These are phyloP conservation scores for Falcaria lacertinaria DNA, from an alignment of 2,888 invertebrate genomes.

Conservation along the genomic window DNA sequence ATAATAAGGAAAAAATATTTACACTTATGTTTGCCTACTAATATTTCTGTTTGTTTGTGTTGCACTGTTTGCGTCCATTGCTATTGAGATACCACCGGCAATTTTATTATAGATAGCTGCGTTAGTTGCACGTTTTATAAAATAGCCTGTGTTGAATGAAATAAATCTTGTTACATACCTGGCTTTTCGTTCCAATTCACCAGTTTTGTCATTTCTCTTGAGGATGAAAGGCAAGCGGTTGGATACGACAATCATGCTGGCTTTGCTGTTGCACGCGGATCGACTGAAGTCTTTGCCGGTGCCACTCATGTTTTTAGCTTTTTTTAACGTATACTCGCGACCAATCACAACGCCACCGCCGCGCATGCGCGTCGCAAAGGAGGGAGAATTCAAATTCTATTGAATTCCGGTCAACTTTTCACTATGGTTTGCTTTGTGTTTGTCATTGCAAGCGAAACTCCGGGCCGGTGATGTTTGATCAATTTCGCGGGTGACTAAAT, in stretches of 20 bases:
- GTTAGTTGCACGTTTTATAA: no score
- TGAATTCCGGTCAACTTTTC: slow-evolving; percentile 27
- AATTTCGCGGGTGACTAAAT: slow-evolving; percentile 39
- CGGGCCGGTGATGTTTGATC: slow-evolving; percentile 22
- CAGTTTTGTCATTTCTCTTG: slow-evolving; percentile 85
- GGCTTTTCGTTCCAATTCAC: slow-evolving; percentile 87
- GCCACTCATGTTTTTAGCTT: slow-evolving; percentile 56
- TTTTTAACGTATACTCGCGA: slow-evolving; percentile 34
- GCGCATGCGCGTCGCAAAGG: slow-evolving; percentile 63
- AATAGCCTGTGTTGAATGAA: no score
- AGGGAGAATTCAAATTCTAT: slow-evolving; percentile 52
- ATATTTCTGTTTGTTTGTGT: no score
- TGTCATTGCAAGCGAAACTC: slow-evolving; percentile 48
- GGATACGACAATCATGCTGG: slow-evolving; percentile 94
- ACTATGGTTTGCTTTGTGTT: slow-evolving; percentile 35
- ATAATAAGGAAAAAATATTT: no score
- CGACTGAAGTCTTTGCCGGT: slow-evolving; percentile 50
- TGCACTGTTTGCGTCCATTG: no score
- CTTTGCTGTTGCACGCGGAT: slow-evolving; percentile 77
- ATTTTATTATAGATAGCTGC: no score
- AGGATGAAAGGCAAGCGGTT: slow-evolving; percentile 94
- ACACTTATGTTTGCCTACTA: no score
- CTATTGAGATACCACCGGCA: not conserved
- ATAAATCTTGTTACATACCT: slow-evolving; percentile 77
- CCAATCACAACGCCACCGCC: slow-evolving; percentile 59